Base-by-base conservation (phyloP, 1,140 invertebrate species). In the Temnothorax longispinosus region DNA sequence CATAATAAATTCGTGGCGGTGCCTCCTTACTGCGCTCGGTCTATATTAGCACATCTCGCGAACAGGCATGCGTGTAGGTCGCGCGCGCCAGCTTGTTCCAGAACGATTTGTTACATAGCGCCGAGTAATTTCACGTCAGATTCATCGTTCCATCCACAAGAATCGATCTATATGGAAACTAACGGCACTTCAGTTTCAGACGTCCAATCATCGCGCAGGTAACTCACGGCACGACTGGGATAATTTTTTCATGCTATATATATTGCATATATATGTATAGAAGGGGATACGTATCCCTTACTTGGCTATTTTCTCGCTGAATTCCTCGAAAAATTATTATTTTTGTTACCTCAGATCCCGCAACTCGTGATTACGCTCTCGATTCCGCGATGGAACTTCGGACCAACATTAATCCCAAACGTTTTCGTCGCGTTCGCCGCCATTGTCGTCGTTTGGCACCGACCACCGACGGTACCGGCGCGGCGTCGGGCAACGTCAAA, bases 401-500 rank as follows among this genome's bases (percentile, higher is more conserved):
- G 15, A 18, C 13, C 32, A 11, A 64, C 60, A 85, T 80, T 85
- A 71, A 77, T 85, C 60, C 71, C 35, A 11, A 38, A 52, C 75
- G 18, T 85, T 85, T 85, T 80, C 80, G 35, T 13, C 69, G n/a
- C 58, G 60, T 38, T 78, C 74, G 74, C 50, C 72, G 62, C 64
- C 77, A 81, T 81, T 81, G 77, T 80, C 77, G 44, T 74, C 67
- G 80, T 74, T 27, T 84, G 69, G 69, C 69, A 84, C 54, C 69
- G 41, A 60, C 54, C 54, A 50, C 27, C 80, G 27, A 15, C 54
- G 38, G 71, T 41, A 75, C 47, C 44, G 38, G 0, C 38, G 41
- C 44, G 38, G 0, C 38, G 41, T 62, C 69, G 69, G 2, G 41
- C 44, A 62, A 84, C 54, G 80, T 84, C 80, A 84, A 84, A 84